phyloP scores from a whole-genome alignment of 2,797 vertebrate genomes.

The Rhinella marina region DNA sequence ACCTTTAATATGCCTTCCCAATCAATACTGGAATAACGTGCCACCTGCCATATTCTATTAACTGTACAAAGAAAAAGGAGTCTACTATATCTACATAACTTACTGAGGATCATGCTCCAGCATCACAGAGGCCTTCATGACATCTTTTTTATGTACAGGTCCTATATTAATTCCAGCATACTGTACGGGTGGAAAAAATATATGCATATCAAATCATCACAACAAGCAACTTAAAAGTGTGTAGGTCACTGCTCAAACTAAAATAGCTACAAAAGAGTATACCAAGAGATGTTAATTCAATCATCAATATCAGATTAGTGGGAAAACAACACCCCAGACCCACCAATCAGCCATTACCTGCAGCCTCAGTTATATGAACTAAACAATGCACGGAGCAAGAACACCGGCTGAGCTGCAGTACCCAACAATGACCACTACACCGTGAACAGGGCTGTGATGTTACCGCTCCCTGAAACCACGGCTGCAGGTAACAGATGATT shows the following conservation, averaged over 20 bases:
- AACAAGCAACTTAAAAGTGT: background rate
- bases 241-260: background rate
- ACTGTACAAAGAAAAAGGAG: background rate
- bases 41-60: background rate
- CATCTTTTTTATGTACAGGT: conserved; percentile 95
- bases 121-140: conserved; percentile 97
- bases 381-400: too few relatives aligned
- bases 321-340: too few relatives aligned
- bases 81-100: conserved; percentile 65
- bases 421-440: too few relatives aligned
- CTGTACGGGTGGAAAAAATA: conserved; percentile 69
- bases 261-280: background rate
- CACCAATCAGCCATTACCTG: too few relatives aligned
- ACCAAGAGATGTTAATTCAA: background rate
- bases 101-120: conserved; percentile 95
- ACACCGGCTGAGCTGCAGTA: too few relatives aligned
- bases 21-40: background rate
- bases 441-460: too few relatives aligned
- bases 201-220: background rate
- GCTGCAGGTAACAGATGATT: too few relatives aligned
- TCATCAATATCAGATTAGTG: too few relatives aligned
- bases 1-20: too few relatives aligned
- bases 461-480: too few relatives aligned
- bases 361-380: too few relatives aligned
- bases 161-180: conserved; percentile 98